Conservation (phyloP, 1,140 invertebrate genomes). For the Sitobion miscanthi region DNA sequence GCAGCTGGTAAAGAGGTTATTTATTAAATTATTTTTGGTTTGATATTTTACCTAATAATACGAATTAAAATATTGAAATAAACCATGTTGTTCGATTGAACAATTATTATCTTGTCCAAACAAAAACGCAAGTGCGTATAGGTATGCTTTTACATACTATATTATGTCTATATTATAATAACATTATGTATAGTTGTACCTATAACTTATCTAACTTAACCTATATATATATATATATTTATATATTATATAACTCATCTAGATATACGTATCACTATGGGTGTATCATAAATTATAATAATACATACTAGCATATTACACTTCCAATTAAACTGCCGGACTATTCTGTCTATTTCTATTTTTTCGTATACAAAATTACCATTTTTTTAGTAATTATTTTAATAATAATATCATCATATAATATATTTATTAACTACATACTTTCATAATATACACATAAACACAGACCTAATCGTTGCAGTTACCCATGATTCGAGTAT, state of each 20-base stretch:
- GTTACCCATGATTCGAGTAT: background rate
- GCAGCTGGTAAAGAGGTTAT: conserved; percentile 17
- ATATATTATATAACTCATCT: background rate
- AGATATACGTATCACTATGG: background rate
- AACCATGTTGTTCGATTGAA: background rate
- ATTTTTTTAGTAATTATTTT: background rate
- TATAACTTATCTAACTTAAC: background rate
- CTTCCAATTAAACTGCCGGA: background rate
- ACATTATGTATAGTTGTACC: background rate
- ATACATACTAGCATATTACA: background rate
- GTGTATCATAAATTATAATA: background rate
- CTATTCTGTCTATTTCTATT: background rate
- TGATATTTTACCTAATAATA: conserved; percentile 40
- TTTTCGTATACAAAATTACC: background rate
- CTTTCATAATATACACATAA: too few species aligned
- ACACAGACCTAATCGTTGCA: too few species aligned
- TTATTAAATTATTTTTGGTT: conserved; percentile 19
- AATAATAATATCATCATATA: too few species aligned
- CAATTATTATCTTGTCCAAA: conserved; percentile 31
- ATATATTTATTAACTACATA: background rate
- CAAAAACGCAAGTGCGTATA: background rate
- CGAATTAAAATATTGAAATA: background rate
- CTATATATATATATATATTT: too few species aligned
- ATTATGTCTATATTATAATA: background rate
- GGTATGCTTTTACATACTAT: background rate